Conservation (phyloP, 1,140 invertebrate genomes). For the Aplysia californica region DNA sequence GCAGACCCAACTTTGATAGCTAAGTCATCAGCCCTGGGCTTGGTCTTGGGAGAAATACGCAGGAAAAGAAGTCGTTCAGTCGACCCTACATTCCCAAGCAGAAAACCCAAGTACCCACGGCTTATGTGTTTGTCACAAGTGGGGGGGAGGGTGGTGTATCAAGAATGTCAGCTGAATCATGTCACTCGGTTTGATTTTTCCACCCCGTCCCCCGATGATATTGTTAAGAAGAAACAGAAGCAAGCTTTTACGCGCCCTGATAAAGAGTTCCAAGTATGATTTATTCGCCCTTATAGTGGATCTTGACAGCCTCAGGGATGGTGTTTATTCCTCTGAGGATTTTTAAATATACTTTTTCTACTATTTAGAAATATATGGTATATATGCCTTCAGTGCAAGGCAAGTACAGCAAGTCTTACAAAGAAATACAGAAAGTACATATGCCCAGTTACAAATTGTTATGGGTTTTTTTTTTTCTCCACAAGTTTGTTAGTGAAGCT, state of each 20-base stretch:
- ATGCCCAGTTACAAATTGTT: too few species aligned
- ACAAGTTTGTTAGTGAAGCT: too few species aligned
- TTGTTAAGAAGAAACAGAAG: slow-evolving; percentile 65
- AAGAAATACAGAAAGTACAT: too few species aligned
- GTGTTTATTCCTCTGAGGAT: too few species aligned
- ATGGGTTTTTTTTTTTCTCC: too few species aligned
- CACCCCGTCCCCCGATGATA: slow-evolving; percentile 73
- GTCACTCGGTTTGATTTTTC: slow-evolving; percentile 71
- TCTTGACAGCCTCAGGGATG: too few species aligned
- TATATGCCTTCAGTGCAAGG: too few species aligned
- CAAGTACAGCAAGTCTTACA: too few species aligned
- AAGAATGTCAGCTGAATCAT: not conserved
- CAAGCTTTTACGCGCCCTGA: slow-evolving; percentile 44
- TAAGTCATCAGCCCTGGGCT: not conserved
- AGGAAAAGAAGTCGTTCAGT: not conserved
- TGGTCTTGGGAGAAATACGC: not conserved
- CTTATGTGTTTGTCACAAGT: not conserved
- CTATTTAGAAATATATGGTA: too few species aligned
- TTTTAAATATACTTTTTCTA: too few species aligned
- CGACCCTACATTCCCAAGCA: not conserved
- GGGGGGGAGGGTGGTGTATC: not conserved
- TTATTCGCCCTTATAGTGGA: too few species aligned
- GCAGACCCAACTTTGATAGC: too few species aligned
- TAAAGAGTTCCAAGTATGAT: slow-evolving; percentile 15
- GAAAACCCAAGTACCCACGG: not conserved